Conservation (phyloP, 2,888 invertebrate genomes). For the Agrenia bidenticulata region DNA sequence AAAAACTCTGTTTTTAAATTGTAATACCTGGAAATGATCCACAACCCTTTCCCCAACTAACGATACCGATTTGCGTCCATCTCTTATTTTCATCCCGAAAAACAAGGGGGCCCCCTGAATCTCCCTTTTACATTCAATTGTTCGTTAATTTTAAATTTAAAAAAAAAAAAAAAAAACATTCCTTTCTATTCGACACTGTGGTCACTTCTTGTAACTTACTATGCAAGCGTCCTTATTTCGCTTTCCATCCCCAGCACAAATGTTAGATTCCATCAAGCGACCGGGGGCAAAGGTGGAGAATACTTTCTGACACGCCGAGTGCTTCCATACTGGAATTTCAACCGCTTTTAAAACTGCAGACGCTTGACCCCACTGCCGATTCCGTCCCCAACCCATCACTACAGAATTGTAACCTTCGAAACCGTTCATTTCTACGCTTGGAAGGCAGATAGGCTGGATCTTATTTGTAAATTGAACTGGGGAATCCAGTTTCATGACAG, state of each 20-base stretch:
- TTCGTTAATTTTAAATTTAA: too few species aligned
- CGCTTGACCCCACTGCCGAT: constrained; percentile 35
- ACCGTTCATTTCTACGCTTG: constrained; percentile 4
- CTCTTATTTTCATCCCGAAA: constrained; percentile 70
- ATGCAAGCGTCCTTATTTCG: constrained; percentile 77
- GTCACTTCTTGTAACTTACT: constrained; percentile 61
- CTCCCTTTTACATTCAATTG: too few species aligned
- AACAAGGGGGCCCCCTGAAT: constrained; percentile 85
- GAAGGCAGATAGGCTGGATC: constrained; percentile 75
- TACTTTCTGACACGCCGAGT: constrained; percentile 72
- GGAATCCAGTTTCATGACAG: constrained; percentile 74
- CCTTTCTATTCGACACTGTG: background rate
- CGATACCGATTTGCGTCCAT: constrained; percentile 80
- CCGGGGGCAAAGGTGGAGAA: constrained; percentile 85
- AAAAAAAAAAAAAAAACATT: background rate
- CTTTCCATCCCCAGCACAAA: constrained; percentile 80
- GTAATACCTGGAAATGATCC: constrained; percentile 36
- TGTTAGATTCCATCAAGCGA: constrained; percentile 82
- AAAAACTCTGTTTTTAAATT: constrained; percentile 38
- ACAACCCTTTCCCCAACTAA: constrained; percentile 43
- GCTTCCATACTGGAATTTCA: constrained; percentile 80
- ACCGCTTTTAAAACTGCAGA: constrained; percentile 80
- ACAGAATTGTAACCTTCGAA: constrained; percentile 17
- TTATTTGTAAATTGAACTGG: constrained; percentile 71
- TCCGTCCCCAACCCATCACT: constrained; percentile 41